Conservation (phyloP, 2,797 vertebrate species). For the Lemur catta region DNA sequence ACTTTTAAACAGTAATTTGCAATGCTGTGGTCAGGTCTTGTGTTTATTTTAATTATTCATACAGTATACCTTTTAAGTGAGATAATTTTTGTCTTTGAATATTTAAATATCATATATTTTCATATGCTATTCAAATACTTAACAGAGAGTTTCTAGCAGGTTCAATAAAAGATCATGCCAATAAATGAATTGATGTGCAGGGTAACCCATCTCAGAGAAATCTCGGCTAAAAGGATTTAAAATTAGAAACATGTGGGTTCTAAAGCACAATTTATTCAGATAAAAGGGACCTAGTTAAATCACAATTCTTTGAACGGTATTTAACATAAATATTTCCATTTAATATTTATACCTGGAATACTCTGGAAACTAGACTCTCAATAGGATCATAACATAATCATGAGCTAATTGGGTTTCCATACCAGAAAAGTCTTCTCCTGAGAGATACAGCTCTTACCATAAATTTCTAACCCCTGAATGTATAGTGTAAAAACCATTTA, state of each 20-base stretch:
- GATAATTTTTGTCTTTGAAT: slow-evolving; percentile 7
- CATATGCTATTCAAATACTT: neutral
- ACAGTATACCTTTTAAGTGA: slow-evolving; percentile 8
- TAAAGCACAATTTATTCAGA: neutral
- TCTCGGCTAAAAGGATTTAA: neutral
- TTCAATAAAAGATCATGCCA: slow-evolving; percentile 52
- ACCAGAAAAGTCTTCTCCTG: neutral
- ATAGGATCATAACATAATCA: neutral
- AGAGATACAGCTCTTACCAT: neutral
- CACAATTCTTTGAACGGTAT: neutral
- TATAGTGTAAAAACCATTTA: neutral
- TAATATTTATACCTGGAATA: neutral
- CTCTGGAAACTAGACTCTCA: neutral
- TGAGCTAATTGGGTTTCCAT: neutral
- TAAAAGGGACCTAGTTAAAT: neutral
- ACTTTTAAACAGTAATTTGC: slow-evolving; percentile 37
- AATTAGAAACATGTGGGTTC: slow-evolving; percentile 37
- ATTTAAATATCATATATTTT: slow-evolving; percentile 58
- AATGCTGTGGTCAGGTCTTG: slow-evolving; percentile 16
- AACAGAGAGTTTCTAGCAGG: slow-evolving; percentile 5
- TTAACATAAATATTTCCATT: slow-evolving; percentile 3
- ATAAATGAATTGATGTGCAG: neutral
- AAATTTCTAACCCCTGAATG: neutral
- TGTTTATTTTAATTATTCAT: slow-evolving; percentile 52
- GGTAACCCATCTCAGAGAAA: neutral